Evolutionary conservation across 2,888 invertebrate species (phyloP).

Genomic region (Sphaerophoria rueppellii): DNA sequence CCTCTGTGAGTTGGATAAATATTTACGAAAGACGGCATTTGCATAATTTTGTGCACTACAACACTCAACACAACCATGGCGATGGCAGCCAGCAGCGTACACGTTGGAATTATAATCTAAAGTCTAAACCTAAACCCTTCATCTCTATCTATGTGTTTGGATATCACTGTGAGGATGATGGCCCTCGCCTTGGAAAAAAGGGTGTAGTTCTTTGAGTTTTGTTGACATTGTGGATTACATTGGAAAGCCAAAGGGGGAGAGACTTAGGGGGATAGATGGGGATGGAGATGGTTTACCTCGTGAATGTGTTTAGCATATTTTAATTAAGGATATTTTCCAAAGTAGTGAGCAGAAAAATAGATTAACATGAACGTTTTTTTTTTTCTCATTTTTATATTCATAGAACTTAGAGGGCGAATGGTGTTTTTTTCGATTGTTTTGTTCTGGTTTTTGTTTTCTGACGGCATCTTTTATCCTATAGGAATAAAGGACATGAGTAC

Average conservation of each 20-base stretch:
- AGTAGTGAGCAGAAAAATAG: conserved; percentile 70
- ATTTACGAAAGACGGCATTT: conserved; percentile 72
- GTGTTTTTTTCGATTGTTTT: conserved; percentile 5
- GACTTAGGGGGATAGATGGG: conserved; percentile 6
- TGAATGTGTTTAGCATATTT: conserved; percentile 71
- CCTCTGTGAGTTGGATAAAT: conserved; percentile 73
- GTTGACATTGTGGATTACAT: conserved; percentile 71
- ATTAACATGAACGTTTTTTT: conserved; percentile 56
- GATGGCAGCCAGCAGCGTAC: not conserved
- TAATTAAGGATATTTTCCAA: conserved; percentile 73
- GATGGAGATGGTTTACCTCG: conserved; percentile 19
- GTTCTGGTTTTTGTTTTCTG: not conserved
- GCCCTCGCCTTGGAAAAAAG: conserved; percentile 31
- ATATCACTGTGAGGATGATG: not conserved
- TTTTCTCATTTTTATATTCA: conserved; percentile 38
- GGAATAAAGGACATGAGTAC: not conserved
- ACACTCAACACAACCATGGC: conserved; percentile 59
- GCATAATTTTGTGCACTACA: conserved; percentile 72
- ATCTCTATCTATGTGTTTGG: not conserved
- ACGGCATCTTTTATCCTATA: not conserved
- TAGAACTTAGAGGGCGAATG: not conserved
- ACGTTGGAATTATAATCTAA: conserved; percentile 1
- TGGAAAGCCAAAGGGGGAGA: conserved; percentile 39
- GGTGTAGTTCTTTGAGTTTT: conserved; percentile 60
- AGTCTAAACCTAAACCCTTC: conserved; percentile 39